A percentile compares a stretch with the other conserved stretches of the same genome.
Evolutionary conservation across 2,113 vertebrate genomes (phyloP).

Genomic region (Actenoides lindsayi): DNA sequence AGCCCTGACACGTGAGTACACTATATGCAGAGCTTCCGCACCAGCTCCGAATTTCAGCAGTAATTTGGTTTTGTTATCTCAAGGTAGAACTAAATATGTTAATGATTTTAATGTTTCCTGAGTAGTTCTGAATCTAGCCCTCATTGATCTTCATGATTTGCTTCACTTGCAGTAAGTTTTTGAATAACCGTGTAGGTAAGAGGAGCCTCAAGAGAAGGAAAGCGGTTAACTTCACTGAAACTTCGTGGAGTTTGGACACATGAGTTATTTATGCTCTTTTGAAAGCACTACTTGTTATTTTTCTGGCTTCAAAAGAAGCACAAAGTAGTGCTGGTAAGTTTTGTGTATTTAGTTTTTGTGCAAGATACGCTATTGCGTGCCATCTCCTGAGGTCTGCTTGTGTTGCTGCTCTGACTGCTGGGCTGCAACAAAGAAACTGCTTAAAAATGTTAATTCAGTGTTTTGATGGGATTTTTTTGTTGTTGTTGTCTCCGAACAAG

Average conservation of each 20-base stretch:
- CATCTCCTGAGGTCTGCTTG: background rate
- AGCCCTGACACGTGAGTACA: slow-evolving; percentile 30
- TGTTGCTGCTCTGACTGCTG: background rate
- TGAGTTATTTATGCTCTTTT: slow-evolving; percentile 37
- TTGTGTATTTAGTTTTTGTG: background rate
- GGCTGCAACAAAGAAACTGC: background rate
- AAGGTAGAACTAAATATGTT: background rate
- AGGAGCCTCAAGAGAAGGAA: background rate
- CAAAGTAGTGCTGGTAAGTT: background rate
- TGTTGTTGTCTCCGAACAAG: background rate
- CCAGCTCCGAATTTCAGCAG: background rate
- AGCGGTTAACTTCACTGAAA: background rate
- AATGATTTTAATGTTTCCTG: background rate
- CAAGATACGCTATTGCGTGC: background rate
- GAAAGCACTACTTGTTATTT: slow-evolving; percentile 15
- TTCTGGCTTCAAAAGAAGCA: background rate
- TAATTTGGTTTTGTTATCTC: background rate
- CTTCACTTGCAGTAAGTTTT: background rate
- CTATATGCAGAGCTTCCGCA: background rate
- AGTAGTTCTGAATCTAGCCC: background rate
- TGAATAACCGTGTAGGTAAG: background rate
- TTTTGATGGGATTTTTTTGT: background rate
- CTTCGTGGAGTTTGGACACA: background rate
- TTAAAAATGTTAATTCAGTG: slow-evolving; percentile 8
- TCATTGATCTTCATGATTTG: slow-evolving; percentile 7